Evolutionary conservation across 2,113 vertebrate species (phyloP).

Genomic region (Lepisosteus oculatus): DNA sequence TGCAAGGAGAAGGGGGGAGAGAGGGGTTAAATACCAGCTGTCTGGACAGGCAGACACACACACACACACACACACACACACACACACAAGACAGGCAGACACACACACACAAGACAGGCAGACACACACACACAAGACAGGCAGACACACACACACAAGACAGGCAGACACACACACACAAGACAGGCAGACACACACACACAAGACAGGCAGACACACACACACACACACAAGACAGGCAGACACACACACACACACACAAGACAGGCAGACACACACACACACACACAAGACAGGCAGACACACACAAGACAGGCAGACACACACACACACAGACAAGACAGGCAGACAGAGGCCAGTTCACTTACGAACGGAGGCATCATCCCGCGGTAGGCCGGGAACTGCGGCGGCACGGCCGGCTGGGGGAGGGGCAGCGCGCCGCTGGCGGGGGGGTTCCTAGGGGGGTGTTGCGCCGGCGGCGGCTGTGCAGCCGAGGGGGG

Average conservation of each 20-base stretch:
- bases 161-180: no score
- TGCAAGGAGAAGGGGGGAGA: constrained; percentile 38
- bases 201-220: no score
- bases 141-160: no score
- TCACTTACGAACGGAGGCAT: constrained; percentile 85
- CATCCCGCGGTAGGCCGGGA: constrained; percentile 83
- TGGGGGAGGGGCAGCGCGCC: constrained; percentile 74
- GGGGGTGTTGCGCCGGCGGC: constrained; percentile 59
- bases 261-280: no score
- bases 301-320: no score
- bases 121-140: no score
- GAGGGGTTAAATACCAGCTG: not conserved
- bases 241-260: no score
- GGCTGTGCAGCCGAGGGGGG: constrained; percentile 36
- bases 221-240: no score
- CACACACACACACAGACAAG: no score
- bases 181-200: no score
- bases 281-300: not conserved
- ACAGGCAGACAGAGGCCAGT: not conserved
- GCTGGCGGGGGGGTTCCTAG: constrained; percentile 70
- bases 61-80: not conserved
- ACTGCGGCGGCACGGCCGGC: constrained; percentile 76
- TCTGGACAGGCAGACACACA: not conserved
- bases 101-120: no score
- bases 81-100: not conserved